These are phyloP conservation scores for Accipiter cooperii DNA, from an alignment of 2,113 vertebrate species.

Conservation along the genomic window DNA sequence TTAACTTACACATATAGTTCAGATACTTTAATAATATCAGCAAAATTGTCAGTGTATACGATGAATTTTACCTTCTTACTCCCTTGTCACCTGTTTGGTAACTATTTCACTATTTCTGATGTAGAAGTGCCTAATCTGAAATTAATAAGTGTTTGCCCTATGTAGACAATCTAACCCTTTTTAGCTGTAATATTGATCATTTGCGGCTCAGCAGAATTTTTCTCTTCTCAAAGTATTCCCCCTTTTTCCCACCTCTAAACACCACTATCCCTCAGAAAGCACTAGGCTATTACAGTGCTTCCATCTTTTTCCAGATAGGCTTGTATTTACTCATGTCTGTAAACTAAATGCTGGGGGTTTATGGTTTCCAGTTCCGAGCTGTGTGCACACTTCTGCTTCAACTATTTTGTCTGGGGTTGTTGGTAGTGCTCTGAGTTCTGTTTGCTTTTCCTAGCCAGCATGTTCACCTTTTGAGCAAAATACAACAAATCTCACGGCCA, in stretches of 20 bases:
- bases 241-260: background rate
- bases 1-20: background rate
- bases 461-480: background rate
- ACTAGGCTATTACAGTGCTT: background rate
- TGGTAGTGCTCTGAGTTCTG: background rate
- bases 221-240: background rate
- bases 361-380: background rate
- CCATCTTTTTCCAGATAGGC: background rate
- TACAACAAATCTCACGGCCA: background rate
- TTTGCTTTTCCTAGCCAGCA: background rate
- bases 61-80: background rate
- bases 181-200: background rate
- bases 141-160: background rate
- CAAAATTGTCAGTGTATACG: background rate
- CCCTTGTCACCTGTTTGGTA: background rate
- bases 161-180: background rate
- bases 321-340: background rate
- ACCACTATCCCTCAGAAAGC: background rate
- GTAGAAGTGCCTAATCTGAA: background rate
- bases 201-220: background rate
- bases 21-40: background rate
- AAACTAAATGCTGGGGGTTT: background rate
- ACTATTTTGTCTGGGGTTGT: background rate
- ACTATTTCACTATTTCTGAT: background rate
- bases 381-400: background rate